phyloP scores from a whole-genome alignment of 2,888 invertebrate species.

The Caenorhabditis sp. region DNA sequence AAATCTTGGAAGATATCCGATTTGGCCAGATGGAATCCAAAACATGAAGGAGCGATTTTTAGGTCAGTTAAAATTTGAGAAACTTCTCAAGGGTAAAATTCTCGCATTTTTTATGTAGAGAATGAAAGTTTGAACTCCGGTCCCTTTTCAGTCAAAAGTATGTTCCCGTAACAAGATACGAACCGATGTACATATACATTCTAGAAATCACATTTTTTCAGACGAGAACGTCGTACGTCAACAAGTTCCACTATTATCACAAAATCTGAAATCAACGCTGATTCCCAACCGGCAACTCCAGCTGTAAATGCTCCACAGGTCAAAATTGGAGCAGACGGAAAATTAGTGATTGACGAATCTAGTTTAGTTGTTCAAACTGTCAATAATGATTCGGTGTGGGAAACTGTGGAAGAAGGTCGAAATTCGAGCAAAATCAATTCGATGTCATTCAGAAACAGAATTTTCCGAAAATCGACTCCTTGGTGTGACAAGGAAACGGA shows the following conservation, averaged over 20 bases:
- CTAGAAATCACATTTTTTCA: too few species aligned
- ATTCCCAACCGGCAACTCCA: slow-evolving; percentile 2
- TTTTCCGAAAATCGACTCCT: slow-evolving; percentile 47
- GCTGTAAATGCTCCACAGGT: slow-evolving; percentile 47
- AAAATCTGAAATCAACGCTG: slow-evolving; percentile 22
- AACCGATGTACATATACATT: too few species aligned
- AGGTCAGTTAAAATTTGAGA: slow-evolving; percentile 47
- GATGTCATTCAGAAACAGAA: slow-evolving; percentile 58
- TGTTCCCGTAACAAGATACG: too few species aligned
- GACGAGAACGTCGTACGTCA: slow-evolving; percentile 27
- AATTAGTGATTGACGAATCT: slow-evolving; percentile 59
- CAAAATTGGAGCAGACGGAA: slow-evolving; percentile 59
- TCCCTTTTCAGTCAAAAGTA: too few species aligned
- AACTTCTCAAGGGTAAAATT: too few species aligned
- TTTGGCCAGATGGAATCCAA: slow-evolving; percentile 61
- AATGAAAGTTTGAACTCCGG: too few species aligned
- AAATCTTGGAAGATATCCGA: slow-evolving; percentile 60
- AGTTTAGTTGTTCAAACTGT: slow-evolving; percentile 53
- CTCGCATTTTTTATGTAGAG: too few species aligned
- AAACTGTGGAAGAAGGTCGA: slow-evolving; percentile 64
- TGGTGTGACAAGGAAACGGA: slow-evolving; percentile 64
- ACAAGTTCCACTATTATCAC: slow-evolving; percentile 28
- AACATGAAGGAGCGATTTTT: slow-evolving; percentile 52
- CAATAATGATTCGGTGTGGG: slow-evolving; percentile 47
- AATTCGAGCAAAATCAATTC: slow-evolving; percentile 54